phyloP scores from a whole-genome alignment of 2,888 invertebrate genomes.

The Tenodera sinensis region DNA sequence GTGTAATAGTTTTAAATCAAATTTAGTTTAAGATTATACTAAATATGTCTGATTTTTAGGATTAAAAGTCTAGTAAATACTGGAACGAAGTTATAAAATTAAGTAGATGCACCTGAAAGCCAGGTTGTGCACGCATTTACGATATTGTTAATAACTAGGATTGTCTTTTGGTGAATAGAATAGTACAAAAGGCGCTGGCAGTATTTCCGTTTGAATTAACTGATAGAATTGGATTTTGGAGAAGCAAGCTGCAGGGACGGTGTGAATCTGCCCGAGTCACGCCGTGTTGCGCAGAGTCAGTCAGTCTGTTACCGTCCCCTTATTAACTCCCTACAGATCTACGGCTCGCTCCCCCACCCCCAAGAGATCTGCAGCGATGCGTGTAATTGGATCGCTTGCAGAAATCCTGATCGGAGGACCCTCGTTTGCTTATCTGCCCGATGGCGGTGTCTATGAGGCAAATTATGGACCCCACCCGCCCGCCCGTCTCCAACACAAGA shows the following conservation, averaged over 20 bases:
- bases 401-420: constrained; percentile 28
- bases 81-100: too few species aligned
- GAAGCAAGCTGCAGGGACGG: not conserved
- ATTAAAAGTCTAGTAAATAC: too few species aligned
- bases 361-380: constrained; percentile 25
- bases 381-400: constrained; percentile 33
- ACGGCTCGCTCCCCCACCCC: not conserved
- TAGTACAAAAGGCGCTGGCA: too few species aligned
- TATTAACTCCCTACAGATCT: constrained; percentile 22
- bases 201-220: too few species aligned
- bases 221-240: not conserved
- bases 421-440: not conserved
- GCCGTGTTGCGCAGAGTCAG: not conserved
- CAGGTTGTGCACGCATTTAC: too few species aligned
- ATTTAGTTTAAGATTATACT: too few species aligned
- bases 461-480: not conserved
- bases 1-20: too few species aligned
- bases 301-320: constrained; percentile 17
- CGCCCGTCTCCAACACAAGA: not conserved
- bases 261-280: not conserved
- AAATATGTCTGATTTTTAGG: too few species aligned
- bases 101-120: too few species aligned
- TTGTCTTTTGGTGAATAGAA: too few species aligned
- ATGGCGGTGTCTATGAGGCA: not conserved
- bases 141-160: too few species aligned